phyloP scores from a whole-genome alignment of 2,797 vertebrate species.

The Jordanella pulchra region DNA sequence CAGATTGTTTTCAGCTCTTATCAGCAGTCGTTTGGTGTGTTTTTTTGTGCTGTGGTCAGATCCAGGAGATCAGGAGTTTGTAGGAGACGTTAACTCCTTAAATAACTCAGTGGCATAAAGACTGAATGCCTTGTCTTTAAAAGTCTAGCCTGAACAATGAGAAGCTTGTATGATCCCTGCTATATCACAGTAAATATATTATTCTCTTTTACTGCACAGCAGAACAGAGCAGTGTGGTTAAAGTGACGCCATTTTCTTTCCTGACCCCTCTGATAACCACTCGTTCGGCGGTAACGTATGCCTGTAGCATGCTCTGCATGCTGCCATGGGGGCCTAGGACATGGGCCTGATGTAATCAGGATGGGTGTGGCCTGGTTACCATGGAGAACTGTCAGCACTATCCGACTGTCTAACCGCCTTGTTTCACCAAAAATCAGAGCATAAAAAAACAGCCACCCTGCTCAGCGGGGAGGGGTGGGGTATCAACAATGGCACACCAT shows the following conservation, averaged over 20 bases:
- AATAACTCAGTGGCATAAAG: slow-evolving; percentile 39
- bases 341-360: slow-evolving; percentile 74
- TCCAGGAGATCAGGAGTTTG: slow-evolving; percentile 8
- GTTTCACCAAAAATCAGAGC: slow-evolving; percentile 41
- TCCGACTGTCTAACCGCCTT: slow-evolving; percentile 50
- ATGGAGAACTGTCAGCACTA: slow-evolving; percentile 71
- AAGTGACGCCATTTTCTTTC: slow-evolving; percentile 63
- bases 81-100: slow-evolving; percentile 6
- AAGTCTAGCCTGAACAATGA: neutral
- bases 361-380: slow-evolving; percentile 79
- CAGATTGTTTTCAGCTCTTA: slow-evolving; percentile 16
- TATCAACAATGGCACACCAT: slow-evolving; percentile 58
- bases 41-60: slow-evolving; percentile 4
- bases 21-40: slow-evolving; percentile 27
- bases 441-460: slow-evolving; percentile 43
- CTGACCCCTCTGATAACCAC: slow-evolving; percentile 16
- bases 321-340: slow-evolving; percentile 60
- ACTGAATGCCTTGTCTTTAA: neutral
- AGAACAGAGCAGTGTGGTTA: slow-evolving; percentile 15
- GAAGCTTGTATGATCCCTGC: slow-evolving; percentile 1
- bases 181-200: neutral
- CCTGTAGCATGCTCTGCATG: slow-evolving; percentile 59
- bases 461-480: slow-evolving; percentile 49
- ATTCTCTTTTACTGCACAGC: slow-evolving; percentile 13
- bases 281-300: slow-evolving; percentile 38